Base-by-base conservation (phyloP, 2,797 vertebrate genomes). In the Poecilia picta region DNA sequence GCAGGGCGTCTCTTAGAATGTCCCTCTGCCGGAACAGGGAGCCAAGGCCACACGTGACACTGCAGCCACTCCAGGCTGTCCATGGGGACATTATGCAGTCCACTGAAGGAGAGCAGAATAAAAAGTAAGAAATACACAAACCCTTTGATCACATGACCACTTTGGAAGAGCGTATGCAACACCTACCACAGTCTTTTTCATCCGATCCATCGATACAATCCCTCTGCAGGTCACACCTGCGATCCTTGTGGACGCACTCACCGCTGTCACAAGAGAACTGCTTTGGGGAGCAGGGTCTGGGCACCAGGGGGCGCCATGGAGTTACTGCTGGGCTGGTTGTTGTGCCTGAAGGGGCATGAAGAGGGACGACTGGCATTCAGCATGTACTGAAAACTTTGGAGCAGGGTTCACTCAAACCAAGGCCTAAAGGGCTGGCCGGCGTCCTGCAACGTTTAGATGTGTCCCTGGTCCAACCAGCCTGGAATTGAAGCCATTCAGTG, bases 21-120 rank as follows among this genome's bases (percentile, higher is more conserved):
- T 95, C 95, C 66, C 96, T 95, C 88, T 93, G 95, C 1, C 97
- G 95, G 83, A 97, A 97, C 75, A 96, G 46, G 4, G 97, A 96
- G 3, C 97, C 98, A 28, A 97, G 92, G 1, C 97, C 97, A 45
- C 98, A 99, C 23, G 96, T 95, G 3, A 88, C 95, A 11, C 97
- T 97, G 94, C 98, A 98, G 8, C 88, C 85, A 12, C 97, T 98
- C 98, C 98, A 98, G 0, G 74, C 49, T 0, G 96, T 97, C 98
- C 98, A 98, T 0, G 90, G 80, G 0, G 95, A 95, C 93, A 96
- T 90, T 85, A 96, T 87, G 18, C 98, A 98, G 93, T 96, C 96
- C 81, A 94, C 96, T 97, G 31, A 3, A 85, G 4, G 13, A 39
- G 2, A 62, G 18, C 2, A 16, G 25, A 57, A 18, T 39, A 0